Base-by-base conservation (phyloP, 2,113 vertebrate species). In the Aegotheles bennettii region DNA sequence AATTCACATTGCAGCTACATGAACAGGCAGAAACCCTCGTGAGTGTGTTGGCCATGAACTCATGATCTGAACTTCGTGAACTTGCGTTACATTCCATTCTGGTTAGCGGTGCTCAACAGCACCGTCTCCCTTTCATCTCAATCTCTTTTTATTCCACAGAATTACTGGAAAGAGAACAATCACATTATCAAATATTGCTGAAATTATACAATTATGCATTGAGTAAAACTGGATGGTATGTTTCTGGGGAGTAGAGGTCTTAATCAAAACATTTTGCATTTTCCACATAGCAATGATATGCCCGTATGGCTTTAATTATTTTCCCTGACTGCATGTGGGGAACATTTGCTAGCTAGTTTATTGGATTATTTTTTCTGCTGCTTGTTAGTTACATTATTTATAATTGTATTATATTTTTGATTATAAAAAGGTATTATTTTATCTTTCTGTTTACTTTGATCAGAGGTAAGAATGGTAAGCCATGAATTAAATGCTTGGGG, bases 81-180 rank as follows among this genome's bases (percentile, higher is more conserved):
- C 17, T 87, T 57, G 15, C 42, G 15, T 42, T 42, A 25, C 12
- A 9, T 67, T 84, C 38, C 8, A 5, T 67, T 68, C 80, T 74
- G n/a, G 45, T 67, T 60, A 69, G 43, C 24, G 35, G 35, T 42
- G 40, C 16, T 61, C 25, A 64, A 38, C 65, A 51, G 11, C 33
- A 38, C 19, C 3, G 2, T 51, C n/a, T 83, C n/a, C 42, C 33
- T 73, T 70, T 68, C 0, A 0, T 38, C 14, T 76, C 57, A 16
- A 16, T 61, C 24, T 67, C 36, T 73, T 38, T 63, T 83, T 56
- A 35, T 69, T 74, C 11, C 40, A 78, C 18, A 73, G 40, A n/a
- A 43, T 61, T 74, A 25, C 13, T 51, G 35, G 53, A 86, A 57
- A 47, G 19, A 47, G 35, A 64, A 64, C 71, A 53, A 59, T 17